Evolutionary conservation across 2,797 vertebrate genomes (phyloP), one percentile per base, ranked within the genome.

Genomic region (Calcarius lapponicus): DNA sequence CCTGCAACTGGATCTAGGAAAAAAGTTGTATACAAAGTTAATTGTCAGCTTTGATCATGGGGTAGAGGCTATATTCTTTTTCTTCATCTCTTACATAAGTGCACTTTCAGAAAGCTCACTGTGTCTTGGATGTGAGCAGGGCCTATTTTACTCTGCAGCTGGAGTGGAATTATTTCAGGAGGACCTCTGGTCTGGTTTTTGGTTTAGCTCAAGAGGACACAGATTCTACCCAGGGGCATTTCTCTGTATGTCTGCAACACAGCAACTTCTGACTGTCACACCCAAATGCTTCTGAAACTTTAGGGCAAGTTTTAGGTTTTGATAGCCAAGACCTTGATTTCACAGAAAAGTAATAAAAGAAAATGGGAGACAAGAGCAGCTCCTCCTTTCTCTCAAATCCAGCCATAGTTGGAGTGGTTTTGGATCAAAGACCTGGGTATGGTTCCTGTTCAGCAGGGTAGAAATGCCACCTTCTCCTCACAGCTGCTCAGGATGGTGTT

Each of bases 151-250:
- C 65, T 66, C 76, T 79, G 56, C 85, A 96, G 69, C 62, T 92
- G 80, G 40, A 75, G 48, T 31, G 42, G 50, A 93, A 91, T 76
- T 74, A 29, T 91, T 95, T 90, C 75, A 81, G 85, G 58, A 72
- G 36, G 17, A 79, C 17, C 21, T 83, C 75, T 62, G 18, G 40
- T 85, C 67, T 65, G 34, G 9, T 11, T 78, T 87, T 86, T 90
- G 69, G 66, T 58, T 80, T 71, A 57, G 43, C 28, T 89, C 38
- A 71, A 29, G 65, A 88, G 28, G 34, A 32, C 54, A 62, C 58
- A 86, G 43, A 31, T 66, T 81, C 62, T 72, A 45, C 17, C 17
- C 66, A 38, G 9, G 51, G 62, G 36, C 42, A 62, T 88, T 88
- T 94, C 50, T 90, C 54, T 80, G 36, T 26, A 7, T 13, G 42